phyloP scores from a whole-genome alignment of 2,888 invertebrate genomes.

The Lycocerus yunnanus region DNA sequence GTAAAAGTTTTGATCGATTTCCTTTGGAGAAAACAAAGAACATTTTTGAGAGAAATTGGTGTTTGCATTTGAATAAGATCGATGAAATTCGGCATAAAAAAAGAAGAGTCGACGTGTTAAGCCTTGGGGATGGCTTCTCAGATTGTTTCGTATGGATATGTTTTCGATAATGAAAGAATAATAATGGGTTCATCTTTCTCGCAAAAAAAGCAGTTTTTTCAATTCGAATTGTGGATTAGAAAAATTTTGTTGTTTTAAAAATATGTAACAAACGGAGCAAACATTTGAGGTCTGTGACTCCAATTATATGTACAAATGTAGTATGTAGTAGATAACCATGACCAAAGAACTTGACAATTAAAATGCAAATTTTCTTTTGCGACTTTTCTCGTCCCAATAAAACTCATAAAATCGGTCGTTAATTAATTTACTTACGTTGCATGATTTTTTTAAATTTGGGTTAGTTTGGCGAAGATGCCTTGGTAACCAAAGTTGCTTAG shows the following conservation, averaged over 20 bases:
- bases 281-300: not conserved
- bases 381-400: not conserved
- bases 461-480: not conserved
- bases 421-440: not conserved
- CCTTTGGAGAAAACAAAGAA: not conserved
- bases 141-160: not conserved
- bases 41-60: not conserved
- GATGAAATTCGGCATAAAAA: not conserved
- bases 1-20: not conserved
- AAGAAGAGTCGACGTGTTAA: not conserved
- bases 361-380: not conserved
- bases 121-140: not conserved
- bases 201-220: too few relatives aligned
- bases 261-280: not conserved
- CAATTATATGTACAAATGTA: not conserved
- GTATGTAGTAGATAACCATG: not conserved
- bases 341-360: not conserved
- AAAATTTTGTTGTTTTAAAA: not conserved
- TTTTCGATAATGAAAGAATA: not conserved
- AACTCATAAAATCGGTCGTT: not conserved
- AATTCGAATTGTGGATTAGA: not conserved
- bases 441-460: not conserved
- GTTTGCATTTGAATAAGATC: not conserved
- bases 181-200: not conserved
- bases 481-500: not conserved